Conservation (phyloP, 2,113 vertebrate genomes). For the Ciconia stormi region DNA sequence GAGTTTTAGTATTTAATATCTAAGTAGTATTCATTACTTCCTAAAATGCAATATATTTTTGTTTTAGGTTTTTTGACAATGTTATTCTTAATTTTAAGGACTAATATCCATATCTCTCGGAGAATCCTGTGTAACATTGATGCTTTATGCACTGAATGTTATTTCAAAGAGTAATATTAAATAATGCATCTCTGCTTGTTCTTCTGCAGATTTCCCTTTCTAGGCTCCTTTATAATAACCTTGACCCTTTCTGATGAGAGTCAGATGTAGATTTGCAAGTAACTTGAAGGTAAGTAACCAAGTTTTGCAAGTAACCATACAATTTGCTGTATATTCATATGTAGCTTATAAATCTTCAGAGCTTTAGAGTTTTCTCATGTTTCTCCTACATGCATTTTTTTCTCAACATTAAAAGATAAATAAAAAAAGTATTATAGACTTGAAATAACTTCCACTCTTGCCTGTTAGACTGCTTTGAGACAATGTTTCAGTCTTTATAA, state of each 20-base stretch:
- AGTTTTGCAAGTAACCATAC: not conserved
- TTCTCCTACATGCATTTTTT: not conserved
- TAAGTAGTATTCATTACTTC: not conserved
- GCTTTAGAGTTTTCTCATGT: not conserved
- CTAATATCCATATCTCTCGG: not conserved
- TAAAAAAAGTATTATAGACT: not conserved
- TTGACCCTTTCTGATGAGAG: not conserved
- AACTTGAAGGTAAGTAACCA: not conserved
- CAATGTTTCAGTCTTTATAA: not conserved
- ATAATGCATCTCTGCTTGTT: not conserved
- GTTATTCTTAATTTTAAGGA: not conserved
- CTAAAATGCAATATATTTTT: not conserved
- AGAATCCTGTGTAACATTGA: not conserved
- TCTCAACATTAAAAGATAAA: not conserved
- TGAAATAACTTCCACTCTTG: not conserved
- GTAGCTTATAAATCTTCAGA: not conserved
- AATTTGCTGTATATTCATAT: not conserved
- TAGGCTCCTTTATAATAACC: not conserved
- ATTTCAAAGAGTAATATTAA: not conserved
- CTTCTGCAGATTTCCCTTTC: not conserved
- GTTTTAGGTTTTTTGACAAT: not conserved
- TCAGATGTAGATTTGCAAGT: not conserved
- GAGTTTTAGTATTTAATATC: not conserved
- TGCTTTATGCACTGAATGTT: not conserved
- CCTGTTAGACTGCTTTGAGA: not conserved